Evolutionary conservation across 2,797 vertebrate species (phyloP), one percentile per base, ranked within the genome.

Genomic region (Pempheris klunzingeri): DNA sequence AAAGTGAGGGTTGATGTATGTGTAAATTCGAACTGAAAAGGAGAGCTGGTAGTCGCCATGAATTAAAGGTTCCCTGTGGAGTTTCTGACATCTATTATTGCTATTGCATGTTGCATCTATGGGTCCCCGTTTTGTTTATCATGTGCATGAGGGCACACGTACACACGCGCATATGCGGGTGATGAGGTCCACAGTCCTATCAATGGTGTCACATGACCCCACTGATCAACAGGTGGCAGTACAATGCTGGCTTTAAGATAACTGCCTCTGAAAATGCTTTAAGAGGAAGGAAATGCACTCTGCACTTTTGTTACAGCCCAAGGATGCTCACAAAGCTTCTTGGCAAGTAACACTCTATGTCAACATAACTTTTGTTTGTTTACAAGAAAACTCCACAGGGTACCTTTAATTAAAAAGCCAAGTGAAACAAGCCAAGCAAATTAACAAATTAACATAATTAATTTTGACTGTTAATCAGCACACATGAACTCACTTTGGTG

Each of bases 351-450:
- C 39, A 39, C 15, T 62, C 1, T 69, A 67, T 28, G 11, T 44
- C n/a, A 30, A 10, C 30, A 22, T 20, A 34, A 43, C 18, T 28
- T 47, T 34, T 28, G 24, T 47, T 49, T 38, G 8, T 53, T 76
- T 11, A 10, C 32, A 66, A 18, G 18, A 49, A 54, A 70, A 61
- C 67, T 71, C 73, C 67, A 71, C 68, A 76, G 54, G 55, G 44
- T 22, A 7, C 62, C 67, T 81, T 76, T 71, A 44, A 75, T 63
- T 30, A 77, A 70, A 61, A 72, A 52, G 57, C 30, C 20, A 77
- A 61, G 28, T 64, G 32, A 81, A 80, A 79, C 49, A 83, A 90
- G 90, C 65, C 81, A 89, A 88, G 89, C 87, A 90, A 68, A 81
- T 60, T 22, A 76, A 81, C 55, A 80, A n/a, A n/a, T n/a, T n/a